Percentiles rank a stretch among this genome's conserved stretches.
phyloP scores from a whole-genome alignment of 1,140 invertebrate species.

The Drosophila fuyamai region DNA sequence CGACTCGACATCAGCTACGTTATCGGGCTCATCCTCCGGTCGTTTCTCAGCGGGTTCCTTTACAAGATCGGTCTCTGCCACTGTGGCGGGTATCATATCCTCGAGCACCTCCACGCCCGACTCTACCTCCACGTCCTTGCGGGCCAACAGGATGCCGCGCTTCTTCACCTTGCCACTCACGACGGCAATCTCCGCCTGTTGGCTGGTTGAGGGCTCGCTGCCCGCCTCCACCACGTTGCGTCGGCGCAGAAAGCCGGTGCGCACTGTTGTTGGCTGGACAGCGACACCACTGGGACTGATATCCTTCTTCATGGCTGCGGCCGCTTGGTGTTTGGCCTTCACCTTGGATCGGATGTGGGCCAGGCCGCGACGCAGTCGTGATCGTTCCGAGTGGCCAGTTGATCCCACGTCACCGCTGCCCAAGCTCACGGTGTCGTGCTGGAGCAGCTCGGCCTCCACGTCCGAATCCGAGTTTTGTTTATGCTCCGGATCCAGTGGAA shows the following conservation, averaged over 20 bases:
- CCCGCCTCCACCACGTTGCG: slow-evolving; percentile 46
- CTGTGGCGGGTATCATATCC: slow-evolving; percentile 60
- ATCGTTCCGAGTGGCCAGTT: slow-evolving; percentile 49
- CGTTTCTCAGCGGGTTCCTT: too few species aligned
- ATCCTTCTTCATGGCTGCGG: slow-evolving; percentile 61
- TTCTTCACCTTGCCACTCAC: slow-evolving; percentile 56
- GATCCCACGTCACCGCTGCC: slow-evolving; percentile 42
- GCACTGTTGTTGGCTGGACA: slow-evolving; percentile 7
- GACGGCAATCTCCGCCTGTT: slow-evolving; percentile 42
- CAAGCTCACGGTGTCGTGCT: slow-evolving; percentile 57
- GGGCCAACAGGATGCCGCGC: slow-evolving; percentile 64
- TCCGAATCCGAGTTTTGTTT: slow-evolving; percentile 75
- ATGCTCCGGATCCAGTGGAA: slow-evolving; percentile 45
- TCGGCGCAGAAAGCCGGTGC: slow-evolving; percentile 50
- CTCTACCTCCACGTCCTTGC: slow-evolving; percentile 81
- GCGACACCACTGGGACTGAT: slow-evolving; percentile 8
- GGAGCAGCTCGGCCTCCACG: slow-evolving; percentile 59
- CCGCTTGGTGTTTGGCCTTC: slow-evolving; percentile 71
- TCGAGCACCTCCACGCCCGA: slow-evolving; percentile 80
- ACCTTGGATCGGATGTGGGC: slow-evolving; percentile 81
- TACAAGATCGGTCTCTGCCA: background rate
- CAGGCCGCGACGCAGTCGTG: slow-evolving; percentile 66
- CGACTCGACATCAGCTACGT: background rate
- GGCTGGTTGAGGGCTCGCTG: slow-evolving; percentile 42
- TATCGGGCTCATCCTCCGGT: slow-evolving; percentile 11